These are phyloP conservation scores for Syritta pipiens DNA, from an alignment of 2,888 invertebrate genomes.

Conservation along the genomic window DNA sequence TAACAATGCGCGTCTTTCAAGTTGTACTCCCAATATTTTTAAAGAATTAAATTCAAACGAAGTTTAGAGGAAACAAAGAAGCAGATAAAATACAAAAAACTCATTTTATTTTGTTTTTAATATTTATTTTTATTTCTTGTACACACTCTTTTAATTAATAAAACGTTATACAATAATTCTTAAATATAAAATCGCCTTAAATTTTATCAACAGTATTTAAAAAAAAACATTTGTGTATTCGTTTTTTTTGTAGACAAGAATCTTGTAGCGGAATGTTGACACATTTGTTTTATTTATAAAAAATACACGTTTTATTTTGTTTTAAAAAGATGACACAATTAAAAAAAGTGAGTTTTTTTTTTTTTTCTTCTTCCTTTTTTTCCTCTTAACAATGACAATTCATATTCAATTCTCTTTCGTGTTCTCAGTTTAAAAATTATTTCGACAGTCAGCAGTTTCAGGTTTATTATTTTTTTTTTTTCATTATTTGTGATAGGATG, in stretches of 20 bases:
- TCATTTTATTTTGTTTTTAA: slow-evolving; percentile 27
- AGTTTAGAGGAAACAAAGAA: neutral
- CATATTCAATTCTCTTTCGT: slow-evolving; percentile 48
- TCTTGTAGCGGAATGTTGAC: slow-evolving; percentile 41
- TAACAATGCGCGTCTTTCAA: too few species aligned
- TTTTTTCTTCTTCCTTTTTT: slow-evolving; percentile 1
- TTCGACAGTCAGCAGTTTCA: slow-evolving; percentile 24
- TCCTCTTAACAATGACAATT: slow-evolving; percentile 19
- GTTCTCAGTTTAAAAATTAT: slow-evolving; percentile 67
- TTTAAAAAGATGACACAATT: slow-evolving; percentile 58
- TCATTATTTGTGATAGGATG: slow-evolving; percentile 2
- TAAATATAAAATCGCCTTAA: slow-evolving; percentile 64
- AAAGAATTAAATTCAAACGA: neutral
- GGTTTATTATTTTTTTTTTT: slow-evolving; percentile 8
- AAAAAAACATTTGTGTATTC: too few species aligned
- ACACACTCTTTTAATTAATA: slow-evolving; percentile 68
- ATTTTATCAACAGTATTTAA: too few species aligned
- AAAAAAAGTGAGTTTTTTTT: slow-evolving; percentile 25
- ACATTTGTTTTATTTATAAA: neutral
- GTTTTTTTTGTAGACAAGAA: too few species aligned
- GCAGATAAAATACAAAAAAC: neutral
- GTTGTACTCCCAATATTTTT: too few species aligned
- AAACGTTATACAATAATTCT: slow-evolving; percentile 50
- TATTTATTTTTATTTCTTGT: slow-evolving; percentile 56
- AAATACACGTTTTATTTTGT: neutral